Evolutionary conservation across 2,888 invertebrate species (phyloP).

Genomic region (Palloptera scutellata): DNA sequence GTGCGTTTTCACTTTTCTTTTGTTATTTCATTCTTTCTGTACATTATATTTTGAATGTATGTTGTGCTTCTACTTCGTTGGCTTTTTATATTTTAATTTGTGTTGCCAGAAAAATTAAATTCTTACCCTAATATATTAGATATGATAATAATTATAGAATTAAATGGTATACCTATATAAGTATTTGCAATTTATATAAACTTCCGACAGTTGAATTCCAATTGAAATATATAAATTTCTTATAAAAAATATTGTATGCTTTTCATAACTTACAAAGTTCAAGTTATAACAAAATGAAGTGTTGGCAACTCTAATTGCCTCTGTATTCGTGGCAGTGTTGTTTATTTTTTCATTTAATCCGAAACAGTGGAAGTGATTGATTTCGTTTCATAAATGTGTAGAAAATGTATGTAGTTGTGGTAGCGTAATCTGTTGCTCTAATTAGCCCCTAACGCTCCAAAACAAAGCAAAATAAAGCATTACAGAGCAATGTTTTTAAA

Average conservation of each 20-base stretch:
- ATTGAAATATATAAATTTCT: constrained; percentile 1
- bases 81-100: no score
- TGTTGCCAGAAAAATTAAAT: no score
- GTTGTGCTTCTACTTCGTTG: no score
- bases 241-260: neutral
- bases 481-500: no score
- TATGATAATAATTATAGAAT: no score
- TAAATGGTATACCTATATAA: no score
- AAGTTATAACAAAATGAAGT: constrained; percentile 21
- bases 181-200: no score
- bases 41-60: no score
- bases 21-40: constrained; percentile 11
- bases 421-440: neutral
- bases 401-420: neutral
- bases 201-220: no score
- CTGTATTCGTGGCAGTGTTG: constrained; percentile 50
- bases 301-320: constrained; percentile 33
- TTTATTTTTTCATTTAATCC: constrained; percentile 25
- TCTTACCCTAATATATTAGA: no score
- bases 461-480: neutral
- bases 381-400: no score
- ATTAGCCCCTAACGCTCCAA: neutral
- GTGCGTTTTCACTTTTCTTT: constrained; percentile 17
- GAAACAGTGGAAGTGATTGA: neutral
- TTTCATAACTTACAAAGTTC: constrained; percentile 18